Base-by-base conservation (phyloP, 2,113 vertebrate genomes). In the Baryphthengus martii region DNA sequence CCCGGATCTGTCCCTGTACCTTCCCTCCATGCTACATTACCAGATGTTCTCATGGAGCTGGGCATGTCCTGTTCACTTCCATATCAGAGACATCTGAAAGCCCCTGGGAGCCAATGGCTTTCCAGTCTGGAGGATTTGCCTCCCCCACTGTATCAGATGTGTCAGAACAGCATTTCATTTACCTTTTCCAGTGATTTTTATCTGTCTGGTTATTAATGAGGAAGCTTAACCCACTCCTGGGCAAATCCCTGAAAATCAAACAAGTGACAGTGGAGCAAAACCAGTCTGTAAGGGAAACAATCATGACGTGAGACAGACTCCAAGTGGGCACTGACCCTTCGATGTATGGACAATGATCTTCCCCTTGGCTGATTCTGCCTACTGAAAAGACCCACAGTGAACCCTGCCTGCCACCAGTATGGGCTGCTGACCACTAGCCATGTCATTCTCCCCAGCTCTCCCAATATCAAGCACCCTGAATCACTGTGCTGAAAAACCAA, bases 91-190 rank as follows among this genome's bases (percentile, higher is more conserved):
- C 77, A 91, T 70, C 82, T 95, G 88, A 96, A 97, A 95, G 79
- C 87, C 53, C 84, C 68, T 79, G 94, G 90, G 95, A 96, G 39
- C 65, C 37, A 74, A 52, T 6, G 17, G 50, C 73, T 96, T 83
- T 95, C 84, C 86, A 94, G 44, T 68, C 81, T 84, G 91, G 63
- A 93, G 59, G 70, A 91, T 93, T 52, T 88, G 83, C 71, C 81
- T 90, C 90, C 62, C 44, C 72, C 81, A 80, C 78, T 91, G 78
- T 66, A 94, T 96, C 84, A 94, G 84, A 95, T 92, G 55, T 96
- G 94, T 96, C 97, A 97, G 78, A 93, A 76, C 58, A 95, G 81
- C 39, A 87, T 90, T 95, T 94, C 58, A 78, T 89, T 94, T 95
- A 85, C 88, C 86, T 93, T 95, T 95, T 89, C 65, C n/a, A 92